These are phyloP conservation scores for Nephrotoma guestfalica DNA, from an alignment of 2,888 invertebrate genomes.

Conservation along the genomic window DNA sequence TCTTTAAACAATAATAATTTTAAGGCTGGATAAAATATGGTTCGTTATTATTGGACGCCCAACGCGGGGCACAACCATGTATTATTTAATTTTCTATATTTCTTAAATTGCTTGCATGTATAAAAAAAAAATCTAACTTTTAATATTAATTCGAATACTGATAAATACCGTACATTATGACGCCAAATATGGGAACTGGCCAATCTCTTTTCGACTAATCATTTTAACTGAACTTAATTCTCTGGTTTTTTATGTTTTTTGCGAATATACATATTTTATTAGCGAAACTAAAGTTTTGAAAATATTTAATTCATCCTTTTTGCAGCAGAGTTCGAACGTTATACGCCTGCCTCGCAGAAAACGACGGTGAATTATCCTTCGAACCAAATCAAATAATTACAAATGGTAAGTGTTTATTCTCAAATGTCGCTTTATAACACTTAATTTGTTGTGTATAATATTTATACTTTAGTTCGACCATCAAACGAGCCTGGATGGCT, in stretches of 20 bases:
- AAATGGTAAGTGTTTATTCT: slow-evolving; percentile 54
- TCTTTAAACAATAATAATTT: background rate
- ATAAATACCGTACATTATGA: background rate
- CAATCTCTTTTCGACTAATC: background rate
- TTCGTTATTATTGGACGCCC: background rate
- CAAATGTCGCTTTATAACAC: background rate
- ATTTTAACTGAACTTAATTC: background rate
- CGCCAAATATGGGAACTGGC: background rate
- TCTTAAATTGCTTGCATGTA: too few species aligned
- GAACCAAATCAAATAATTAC: slow-evolving; percentile 97
- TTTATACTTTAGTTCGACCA: slow-evolving; percentile 50
- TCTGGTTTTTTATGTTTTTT: background rate
- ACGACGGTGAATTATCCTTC: slow-evolving; percentile 93
- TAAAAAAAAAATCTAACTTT: too few species aligned
- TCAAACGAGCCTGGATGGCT: slow-evolving; percentile 97
- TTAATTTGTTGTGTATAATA: background rate
- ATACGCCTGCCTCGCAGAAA: slow-evolving; percentile 92
- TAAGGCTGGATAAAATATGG: background rate
- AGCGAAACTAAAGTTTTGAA: background rate
- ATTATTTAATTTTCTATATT: too few species aligned
- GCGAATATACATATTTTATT: background rate
- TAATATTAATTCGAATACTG: background rate
- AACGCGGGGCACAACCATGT: background rate
- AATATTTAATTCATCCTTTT: background rate
- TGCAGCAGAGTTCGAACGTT: slow-evolving; percentile 76